Evolutionary conservation across 2,888 invertebrate species (phyloP), one percentile per base, ranked within the genome.

Genomic region (Philereme vetulata): DNA sequence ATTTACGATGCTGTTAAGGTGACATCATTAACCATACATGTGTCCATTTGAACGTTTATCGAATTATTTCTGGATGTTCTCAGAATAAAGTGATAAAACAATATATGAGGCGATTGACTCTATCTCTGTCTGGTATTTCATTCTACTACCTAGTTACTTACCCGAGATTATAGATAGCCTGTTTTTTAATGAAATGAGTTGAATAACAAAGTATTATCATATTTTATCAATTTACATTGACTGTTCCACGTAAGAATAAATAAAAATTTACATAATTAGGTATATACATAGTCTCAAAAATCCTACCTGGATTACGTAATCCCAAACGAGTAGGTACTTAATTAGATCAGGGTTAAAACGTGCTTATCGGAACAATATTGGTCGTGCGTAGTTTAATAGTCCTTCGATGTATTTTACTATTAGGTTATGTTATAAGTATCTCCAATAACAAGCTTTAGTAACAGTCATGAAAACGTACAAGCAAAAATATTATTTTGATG

Each of bases 1-100:
- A 78, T 78, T 81, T 79, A 82, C 60, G 71, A 75, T 65, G 64
- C 66, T 63, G 64, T 51, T 51, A 45, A 4, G 38, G 51, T 52
- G 53, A 60, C 64, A 62, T 57, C 52, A 51, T 46, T 52, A 50
- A 65, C 71, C 62, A 57, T 65, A 63, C 83, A 84, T 81, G 84
- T 86, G 85, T 79, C 66, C 54, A 36, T 59, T 66, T 60, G 53
- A 56, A 54, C 72, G 66, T 74, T 75, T 74, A 71, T 76, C 66
- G 56, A 63, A 72, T 56, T 11, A 60, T 72, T 68, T 71, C 71
- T 71, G 68, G 63, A 64, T 60, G 49, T 80, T 80, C 75, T 64
- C 46, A 67, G 76, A 78, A 78, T 56, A 47, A 48, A 56, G 50
- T 46, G 46, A 52, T 47, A 47, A 42, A 50, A 33, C 45, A 51